These are phyloP conservation scores for Zonotrichia leucophrys DNA, from an alignment of 2,113 vertebrate genomes.

Conservation along the genomic window DNA sequence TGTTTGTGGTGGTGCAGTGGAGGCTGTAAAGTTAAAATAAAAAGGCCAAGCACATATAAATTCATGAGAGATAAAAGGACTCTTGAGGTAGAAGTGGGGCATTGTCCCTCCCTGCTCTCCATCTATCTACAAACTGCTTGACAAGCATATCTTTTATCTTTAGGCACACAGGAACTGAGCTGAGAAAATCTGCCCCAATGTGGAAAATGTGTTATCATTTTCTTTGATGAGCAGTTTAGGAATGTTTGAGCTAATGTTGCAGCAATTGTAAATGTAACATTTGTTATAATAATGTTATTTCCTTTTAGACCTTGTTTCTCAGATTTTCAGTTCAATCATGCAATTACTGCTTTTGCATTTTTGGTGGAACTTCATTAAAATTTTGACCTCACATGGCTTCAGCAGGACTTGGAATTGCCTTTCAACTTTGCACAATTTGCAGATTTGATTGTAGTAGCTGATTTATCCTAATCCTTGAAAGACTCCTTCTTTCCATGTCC, in stretches of 20 bases:
- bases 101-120: neutral
- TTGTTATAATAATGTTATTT: neutral
- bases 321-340: neutral
- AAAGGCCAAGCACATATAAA: neutral
- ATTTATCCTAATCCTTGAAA: neutral
- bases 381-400: neutral
- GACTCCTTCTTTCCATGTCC: neutral
- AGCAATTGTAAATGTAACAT: neutral
- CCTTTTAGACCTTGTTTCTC: neutral
- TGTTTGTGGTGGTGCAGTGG: neutral
- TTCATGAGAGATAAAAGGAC: conserved; percentile 10
- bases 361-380: conserved; percentile 6
- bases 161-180: neutral
- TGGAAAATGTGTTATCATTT: neutral
- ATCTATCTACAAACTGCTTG: neutral
- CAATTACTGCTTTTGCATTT: neutral
- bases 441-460: conserved; percentile 6
- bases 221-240: neutral
- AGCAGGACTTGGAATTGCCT: neutral
- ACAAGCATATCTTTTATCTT: neutral
- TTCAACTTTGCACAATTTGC: neutral
- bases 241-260: neutral
- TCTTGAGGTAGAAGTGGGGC: neutral
- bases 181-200: neutral
- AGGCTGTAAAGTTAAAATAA: conserved; percentile 7